Base-by-base conservation (phyloP, 1,140 invertebrate genomes). In the Artemia franciscana region DNA sequence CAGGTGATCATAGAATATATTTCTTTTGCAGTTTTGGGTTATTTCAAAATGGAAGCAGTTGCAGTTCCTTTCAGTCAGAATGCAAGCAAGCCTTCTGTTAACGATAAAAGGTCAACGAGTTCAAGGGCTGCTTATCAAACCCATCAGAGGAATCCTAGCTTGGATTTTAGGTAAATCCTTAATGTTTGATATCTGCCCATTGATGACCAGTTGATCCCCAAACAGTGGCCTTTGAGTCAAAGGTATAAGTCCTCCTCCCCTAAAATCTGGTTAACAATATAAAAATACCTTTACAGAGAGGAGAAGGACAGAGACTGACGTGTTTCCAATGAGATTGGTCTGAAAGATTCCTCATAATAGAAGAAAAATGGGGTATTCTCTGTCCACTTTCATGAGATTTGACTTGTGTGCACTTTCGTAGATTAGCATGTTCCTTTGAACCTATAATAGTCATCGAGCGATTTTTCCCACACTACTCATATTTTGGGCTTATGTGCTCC, bases 81-180 rank as follows among this genome's bases (percentile, higher is more conserved):
- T 12, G 21, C 21, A 15, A 18, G 39, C 1, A 51, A 51, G 21
- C 1, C 39, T 18, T 18, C 39, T 51, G 39, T 51, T 12, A 18
- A 15, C 12, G 39, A 51, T 12, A 12, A 18, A 18, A 51, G 21
- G 21, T 12, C 39, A 51, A 51, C 63, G 21, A 30, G 25, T 26
- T 30, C 57, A 30, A 64, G 80, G 67, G 77, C 77, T 64, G 75
- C 80, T 69, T 73, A 83, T 68, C 81, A 79, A 66, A 83, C 79
- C 65, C 84, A 85, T 73, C 84, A 85, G 73, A 78, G 84, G 68
- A 85, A 85, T 73, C 77, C 84, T 65, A 85, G 83, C 69, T 75
- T 85, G 64, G 84, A 85, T 72, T 84, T 84, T 69, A 80, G 82
- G 82, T 84, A 71, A 68, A 67, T 67, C 57, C 26, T 61, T 57